These are phyloP conservation scores for Drosophila tripunctata DNA, from an alignment of 2,888 invertebrate species.

Conservation along the genomic window DNA sequence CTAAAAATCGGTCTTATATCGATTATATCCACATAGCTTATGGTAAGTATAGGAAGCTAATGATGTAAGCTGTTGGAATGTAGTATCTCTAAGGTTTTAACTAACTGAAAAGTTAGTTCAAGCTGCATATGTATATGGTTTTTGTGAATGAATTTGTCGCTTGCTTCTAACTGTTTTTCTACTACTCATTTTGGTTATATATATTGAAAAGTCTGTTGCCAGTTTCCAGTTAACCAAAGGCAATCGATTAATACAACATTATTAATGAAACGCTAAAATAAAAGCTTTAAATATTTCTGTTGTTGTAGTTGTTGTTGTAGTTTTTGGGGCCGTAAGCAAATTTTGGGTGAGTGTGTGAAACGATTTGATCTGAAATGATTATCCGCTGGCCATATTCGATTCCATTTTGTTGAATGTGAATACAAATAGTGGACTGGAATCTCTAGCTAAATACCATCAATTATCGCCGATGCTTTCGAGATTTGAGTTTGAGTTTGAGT, in stretches of 20 bases:
- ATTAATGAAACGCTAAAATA: constrained; percentile 60
- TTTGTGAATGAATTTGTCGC: constrained; percentile 62
- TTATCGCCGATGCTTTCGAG: constrained; percentile 60
- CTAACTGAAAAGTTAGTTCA: constrained; percentile 41
- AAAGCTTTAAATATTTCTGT: constrained; percentile 7
- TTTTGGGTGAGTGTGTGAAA: constrained; percentile 65
- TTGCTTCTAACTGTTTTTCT: constrained; percentile 60
- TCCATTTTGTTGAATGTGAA: constrained; percentile 15
- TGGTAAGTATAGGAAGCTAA: constrained; percentile 32
- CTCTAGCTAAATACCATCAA: constrained; percentile 66
- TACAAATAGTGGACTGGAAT: constrained; percentile 36
- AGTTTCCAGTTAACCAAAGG: constrained; percentile 37
- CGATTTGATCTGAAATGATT: constrained; percentile 43
- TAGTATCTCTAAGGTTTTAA: background rate
- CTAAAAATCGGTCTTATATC: too few species aligned
- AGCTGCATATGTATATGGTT: constrained; percentile 39
- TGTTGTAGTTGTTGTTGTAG: constrained; percentile 14
- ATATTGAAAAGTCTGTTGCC: constrained; percentile 35
- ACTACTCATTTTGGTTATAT: constrained; percentile 36
- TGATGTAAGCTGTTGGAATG: constrained; percentile 35
- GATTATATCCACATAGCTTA: too few species aligned
- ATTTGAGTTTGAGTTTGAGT: background rate
- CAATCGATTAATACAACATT: constrained; percentile 39
- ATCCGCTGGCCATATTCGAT: constrained; percentile 53
- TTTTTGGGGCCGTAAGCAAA: constrained; percentile 45